Percentiles rank a stretch among this genome's conserved stretches.
phyloP scores from a whole-genome alignment of 2,113 vertebrate genomes.

The Oncorhynchus masou region DNA sequence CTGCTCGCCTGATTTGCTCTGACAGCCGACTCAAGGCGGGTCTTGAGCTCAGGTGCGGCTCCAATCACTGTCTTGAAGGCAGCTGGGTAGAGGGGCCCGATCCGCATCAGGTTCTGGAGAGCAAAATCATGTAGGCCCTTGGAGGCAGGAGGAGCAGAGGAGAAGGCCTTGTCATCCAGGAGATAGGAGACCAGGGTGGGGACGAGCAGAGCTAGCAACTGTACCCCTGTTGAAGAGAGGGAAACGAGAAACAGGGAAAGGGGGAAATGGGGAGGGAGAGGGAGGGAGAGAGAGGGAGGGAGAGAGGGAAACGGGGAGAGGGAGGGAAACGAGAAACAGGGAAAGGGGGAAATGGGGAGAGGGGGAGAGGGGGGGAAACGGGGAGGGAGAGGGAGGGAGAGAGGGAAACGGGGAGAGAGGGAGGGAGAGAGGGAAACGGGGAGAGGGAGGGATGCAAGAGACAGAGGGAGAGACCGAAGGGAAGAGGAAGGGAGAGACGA shows the following conservation, averaged over 20 bases:
- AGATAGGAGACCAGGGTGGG: slow-evolving; percentile 95
- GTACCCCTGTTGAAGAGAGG: slow-evolving; percentile 78
- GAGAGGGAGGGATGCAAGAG: background rate
- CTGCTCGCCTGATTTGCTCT: slow-evolving; percentile 91
- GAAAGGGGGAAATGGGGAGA: background rate
- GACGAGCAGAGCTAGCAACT: slow-evolving; percentile 92
- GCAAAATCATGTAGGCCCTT: slow-evolving; percentile 94
- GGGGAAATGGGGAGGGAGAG: no score
- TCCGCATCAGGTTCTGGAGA: slow-evolving; percentile 95
- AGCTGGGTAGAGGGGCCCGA: slow-evolving; percentile 92
- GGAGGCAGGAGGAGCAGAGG: slow-evolving; percentile 80
- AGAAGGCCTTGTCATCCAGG: slow-evolving; percentile 89
- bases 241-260: no score
- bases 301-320: no score
- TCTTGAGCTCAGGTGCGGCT: slow-evolving; percentile 93
- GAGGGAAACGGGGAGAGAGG: no score
- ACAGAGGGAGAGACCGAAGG: background rate
- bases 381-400: background rate
- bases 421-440: no score
- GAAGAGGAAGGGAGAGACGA: background rate
- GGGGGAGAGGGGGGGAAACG: background rate
- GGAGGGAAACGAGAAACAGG: background rate
- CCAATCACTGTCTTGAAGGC: slow-evolving; percentile 98
- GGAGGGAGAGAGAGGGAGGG: no score
- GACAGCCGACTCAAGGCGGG: slow-evolving; percentile 90